phyloP scores from a whole-genome alignment of 2,888 invertebrate species.

The Smittia sp. region DNA sequence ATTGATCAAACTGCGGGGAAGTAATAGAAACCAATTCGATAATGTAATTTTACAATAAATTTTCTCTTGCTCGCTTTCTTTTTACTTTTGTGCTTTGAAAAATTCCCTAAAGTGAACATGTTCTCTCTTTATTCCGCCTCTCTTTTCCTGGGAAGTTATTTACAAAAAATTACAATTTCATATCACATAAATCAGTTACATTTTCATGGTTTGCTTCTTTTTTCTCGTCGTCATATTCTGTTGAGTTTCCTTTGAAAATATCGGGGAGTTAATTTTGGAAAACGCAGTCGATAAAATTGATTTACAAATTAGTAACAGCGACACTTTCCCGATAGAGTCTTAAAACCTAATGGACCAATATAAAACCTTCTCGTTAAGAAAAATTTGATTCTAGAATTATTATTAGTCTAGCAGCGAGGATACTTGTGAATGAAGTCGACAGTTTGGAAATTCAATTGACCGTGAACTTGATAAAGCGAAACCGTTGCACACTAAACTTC shows the following conservation, averaged over 20 bases:
- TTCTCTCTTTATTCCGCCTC: not conserved
- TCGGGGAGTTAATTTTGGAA: not conserved
- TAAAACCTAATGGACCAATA: slow-evolving; percentile 24
- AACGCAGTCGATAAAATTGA: slow-evolving; percentile 18
- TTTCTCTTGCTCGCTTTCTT: slow-evolving; percentile 3
- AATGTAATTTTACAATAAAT: slow-evolving; percentile 25
- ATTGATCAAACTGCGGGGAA: slow-evolving; percentile 12
- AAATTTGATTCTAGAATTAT: not conserved
- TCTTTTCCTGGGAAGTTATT: not conserved
- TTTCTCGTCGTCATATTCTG: not conserved
- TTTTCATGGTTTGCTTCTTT: not conserved
- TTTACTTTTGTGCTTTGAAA: slow-evolving; percentile 35
- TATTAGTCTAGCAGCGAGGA: no score
- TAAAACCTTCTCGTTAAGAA: not conserved
- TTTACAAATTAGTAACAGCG: not conserved
- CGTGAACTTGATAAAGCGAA: no score
- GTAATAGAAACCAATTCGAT: slow-evolving; percentile 17
- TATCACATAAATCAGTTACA: slow-evolving; percentile 31
- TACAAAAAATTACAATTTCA: slow-evolving; percentile 26
- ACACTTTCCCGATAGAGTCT: not conserved
- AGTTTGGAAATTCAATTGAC: no score
- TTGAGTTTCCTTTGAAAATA: not conserved
- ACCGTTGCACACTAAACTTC: no score
- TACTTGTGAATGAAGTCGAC: no score
- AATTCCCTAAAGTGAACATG: slow-evolving; percentile 40